phyloP scores from a whole-genome alignment of 2,888 invertebrate species.

The Minunthozetes semirufus region DNA sequence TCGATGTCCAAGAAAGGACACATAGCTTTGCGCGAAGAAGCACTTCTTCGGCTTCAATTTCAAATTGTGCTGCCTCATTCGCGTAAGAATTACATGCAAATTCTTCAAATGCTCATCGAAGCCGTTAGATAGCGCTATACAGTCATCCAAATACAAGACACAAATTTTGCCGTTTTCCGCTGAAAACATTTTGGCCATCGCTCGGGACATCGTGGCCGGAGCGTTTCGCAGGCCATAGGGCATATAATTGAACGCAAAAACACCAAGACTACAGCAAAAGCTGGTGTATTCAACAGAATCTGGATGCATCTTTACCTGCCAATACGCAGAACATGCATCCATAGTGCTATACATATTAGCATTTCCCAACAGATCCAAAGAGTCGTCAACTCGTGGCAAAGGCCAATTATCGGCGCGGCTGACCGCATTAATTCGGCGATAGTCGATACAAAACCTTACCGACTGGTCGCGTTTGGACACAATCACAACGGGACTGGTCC shows the following conservation, averaged over 20 bases:
- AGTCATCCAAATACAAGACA: not conserved
- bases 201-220: not conserved
- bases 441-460: not conserved
- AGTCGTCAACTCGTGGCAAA: not conserved
- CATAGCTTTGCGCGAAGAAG: not conserved
- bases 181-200: not conserved
- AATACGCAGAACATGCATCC: not conserved
- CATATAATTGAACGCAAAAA: not conserved
- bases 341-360: not conserved
- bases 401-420: not conserved
- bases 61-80: not conserved
- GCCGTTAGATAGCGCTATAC: not conserved
- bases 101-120: not conserved
- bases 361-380: not conserved
- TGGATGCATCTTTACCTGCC: not conserved
- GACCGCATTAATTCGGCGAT: not conserved
- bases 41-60: not conserved
- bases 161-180: not conserved
- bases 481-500: constrained; percentile 8
- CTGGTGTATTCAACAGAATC: not conserved
- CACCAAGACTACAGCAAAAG: not conserved
- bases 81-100: not conserved
- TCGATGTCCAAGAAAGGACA: not conserved
- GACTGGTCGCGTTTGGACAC: not conserved
- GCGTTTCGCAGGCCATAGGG: not conserved